These are phyloP conservation scores for Muscidifurax raptorellus DNA, from an alignment of 1,140 invertebrate species.

Conservation along the genomic window DNA sequence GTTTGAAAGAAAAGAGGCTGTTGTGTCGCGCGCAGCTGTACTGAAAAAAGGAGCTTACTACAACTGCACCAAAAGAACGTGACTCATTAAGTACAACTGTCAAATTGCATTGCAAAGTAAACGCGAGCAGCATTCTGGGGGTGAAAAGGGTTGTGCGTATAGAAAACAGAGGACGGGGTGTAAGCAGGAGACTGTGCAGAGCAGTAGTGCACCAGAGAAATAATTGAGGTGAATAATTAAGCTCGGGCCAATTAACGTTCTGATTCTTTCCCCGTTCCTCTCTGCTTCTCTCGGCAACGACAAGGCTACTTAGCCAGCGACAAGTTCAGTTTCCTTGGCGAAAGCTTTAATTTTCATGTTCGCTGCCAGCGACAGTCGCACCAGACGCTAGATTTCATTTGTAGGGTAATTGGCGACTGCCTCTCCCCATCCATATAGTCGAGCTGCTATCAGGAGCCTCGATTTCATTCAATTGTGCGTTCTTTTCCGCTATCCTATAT, in stretches of 20 bases:
- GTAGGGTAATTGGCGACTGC: background rate
- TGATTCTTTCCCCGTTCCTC: constrained; percentile 12
- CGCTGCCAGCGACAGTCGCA: background rate
- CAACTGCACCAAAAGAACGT: background rate
- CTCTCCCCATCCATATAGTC: background rate
- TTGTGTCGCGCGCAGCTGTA: background rate
- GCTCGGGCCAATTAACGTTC: constrained; percentile 51
- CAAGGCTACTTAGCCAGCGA: background rate
- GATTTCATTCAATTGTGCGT: background rate
- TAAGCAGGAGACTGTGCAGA: background rate
- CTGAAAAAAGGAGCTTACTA: background rate
- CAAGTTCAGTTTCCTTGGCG: background rate
- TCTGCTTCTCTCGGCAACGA: background rate
- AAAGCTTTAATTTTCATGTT: constrained; percentile 28
- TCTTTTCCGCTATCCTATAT: background rate
- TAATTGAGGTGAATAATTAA: constrained; percentile 50
- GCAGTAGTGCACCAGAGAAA: background rate
- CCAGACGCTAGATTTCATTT: background rate
- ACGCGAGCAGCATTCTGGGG: background rate
- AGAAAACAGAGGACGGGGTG: background rate
- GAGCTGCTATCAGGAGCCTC: background rate
- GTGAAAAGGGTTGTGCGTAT: background rate
- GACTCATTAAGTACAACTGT: constrained; percentile 12
- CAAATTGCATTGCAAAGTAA: background rate
- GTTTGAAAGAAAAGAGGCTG: background rate